phyloP scores from a whole-genome alignment of 2,113 vertebrate species.

The Gorilla gorilla region DNA sequence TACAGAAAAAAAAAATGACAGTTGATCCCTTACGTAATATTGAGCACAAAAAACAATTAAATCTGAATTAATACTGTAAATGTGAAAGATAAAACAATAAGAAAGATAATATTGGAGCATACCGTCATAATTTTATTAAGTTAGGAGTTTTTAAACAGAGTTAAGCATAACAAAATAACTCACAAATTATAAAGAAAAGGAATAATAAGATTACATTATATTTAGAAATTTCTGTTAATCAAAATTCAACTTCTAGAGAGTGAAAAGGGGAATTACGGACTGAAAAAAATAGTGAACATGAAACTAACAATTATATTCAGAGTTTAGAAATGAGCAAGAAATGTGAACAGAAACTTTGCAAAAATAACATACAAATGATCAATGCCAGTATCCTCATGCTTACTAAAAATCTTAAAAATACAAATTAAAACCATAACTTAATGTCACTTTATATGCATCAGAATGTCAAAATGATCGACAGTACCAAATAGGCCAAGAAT shows the following conservation, averaged over 20 bases:
- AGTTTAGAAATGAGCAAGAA: neutral
- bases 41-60: neutral
- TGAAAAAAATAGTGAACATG: neutral
- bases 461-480: neutral
- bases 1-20: neutral
- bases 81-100: neutral
- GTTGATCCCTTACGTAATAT: neutral
- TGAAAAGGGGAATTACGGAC: neutral
- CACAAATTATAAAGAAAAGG: neutral
- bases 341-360: neutral
- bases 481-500: neutral
- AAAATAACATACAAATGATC: neutral
- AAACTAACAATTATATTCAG: neutral
- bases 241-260: neutral
- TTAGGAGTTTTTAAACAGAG: neutral
- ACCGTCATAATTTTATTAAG: neutral
- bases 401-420: neutral
- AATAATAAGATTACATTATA: neutral
- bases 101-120: neutral
- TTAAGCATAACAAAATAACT: neutral
- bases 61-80: too few relatives aligned
- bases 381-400: neutral
- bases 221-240: neutral
- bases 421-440: neutral
- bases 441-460: neutral